Evolutionary conservation across 1,140 invertebrate genomes (phyloP).

Genomic region (Acromyrmex charruanus): DNA sequence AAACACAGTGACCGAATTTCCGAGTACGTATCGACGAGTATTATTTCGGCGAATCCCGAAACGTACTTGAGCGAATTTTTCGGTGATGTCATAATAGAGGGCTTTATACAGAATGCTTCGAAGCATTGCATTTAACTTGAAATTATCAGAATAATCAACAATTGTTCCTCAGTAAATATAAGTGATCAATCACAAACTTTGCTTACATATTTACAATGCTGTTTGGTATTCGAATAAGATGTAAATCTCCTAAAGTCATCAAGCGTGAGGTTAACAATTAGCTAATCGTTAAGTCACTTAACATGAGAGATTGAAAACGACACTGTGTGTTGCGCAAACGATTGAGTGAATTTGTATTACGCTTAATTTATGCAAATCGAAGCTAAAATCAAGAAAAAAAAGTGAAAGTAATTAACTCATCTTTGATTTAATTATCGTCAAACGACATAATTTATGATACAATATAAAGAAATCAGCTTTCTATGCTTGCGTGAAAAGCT

Average conservation of each 20-base stretch:
- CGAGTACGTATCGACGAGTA: conserved; percentile 2
- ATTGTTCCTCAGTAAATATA: not conserved
- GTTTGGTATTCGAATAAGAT: not conserved
- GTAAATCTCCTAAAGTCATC: not conserved
- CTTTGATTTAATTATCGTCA: conserved; percentile 17
- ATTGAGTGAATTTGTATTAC: conserved; percentile 30
- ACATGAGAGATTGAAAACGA: not conserved
- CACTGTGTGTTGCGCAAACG: conserved; percentile 20
- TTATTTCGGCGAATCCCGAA: conserved; percentile 35
- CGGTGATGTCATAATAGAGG: not conserved
- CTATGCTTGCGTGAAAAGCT: conserved; percentile 21
- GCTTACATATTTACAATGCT: not conserved
- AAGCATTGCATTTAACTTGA: not conserved
- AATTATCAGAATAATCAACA: not conserved
- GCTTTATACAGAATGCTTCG: not conserved
- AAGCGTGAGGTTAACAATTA: conserved; percentile 25
- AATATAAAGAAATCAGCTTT: conserved; percentile 29
- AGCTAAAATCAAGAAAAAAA: conserved; percentile 46
- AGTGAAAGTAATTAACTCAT: conserved; percentile 51
- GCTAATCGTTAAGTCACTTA: conserved; percentile 19
- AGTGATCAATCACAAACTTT: not conserved
- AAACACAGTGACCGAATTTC: conserved; percentile 24
- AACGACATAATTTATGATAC: conserved; percentile 27
- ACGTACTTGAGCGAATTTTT: conserved; percentile 9
- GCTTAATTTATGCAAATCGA: conserved; percentile 48